These are phyloP conservation scores for Drosophila yakuba DNA, from an alignment of 1,140 invertebrate species.

Conservation along the genomic window DNA sequence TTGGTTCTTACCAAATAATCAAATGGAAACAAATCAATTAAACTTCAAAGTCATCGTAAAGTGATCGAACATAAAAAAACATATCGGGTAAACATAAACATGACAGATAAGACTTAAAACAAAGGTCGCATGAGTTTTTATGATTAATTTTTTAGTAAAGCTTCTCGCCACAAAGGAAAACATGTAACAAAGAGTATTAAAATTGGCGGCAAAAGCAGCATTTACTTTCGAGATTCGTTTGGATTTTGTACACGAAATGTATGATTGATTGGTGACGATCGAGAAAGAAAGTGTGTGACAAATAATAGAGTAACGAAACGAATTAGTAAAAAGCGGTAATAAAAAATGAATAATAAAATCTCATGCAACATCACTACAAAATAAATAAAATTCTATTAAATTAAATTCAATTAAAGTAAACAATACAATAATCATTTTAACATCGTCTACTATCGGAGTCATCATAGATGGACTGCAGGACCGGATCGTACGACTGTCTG, in stretches of 20 bases:
- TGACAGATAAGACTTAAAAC: conserved; percentile 70
- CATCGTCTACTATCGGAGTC: conserved; percentile 12
- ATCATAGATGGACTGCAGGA: conserved; percentile 22
- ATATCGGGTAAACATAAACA: conserved; percentile 65
- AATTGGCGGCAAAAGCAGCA: conserved; percentile 56
- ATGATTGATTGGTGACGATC: conserved; percentile 46
- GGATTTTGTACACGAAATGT: conserved; percentile 46
- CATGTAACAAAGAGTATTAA: conserved; percentile 16
- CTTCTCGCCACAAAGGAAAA: conserved; percentile 58
- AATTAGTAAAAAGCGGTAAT: conserved; percentile 82
- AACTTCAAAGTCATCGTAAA: conserved; percentile 27
- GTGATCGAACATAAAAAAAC: conserved; percentile 44
- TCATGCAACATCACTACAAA: conserved; percentile 84
- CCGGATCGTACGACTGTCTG: conserved; percentile 26
- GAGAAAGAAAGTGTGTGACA: conserved; percentile 47
- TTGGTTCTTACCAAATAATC: neutral
- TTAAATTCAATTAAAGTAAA: conserved; percentile 72
- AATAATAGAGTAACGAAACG: conserved; percentile 59
- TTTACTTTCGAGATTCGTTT: conserved; percentile 49
- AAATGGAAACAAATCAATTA: conserved; percentile 43
- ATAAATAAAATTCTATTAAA: conserved; percentile 69
- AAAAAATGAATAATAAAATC: conserved; percentile 85
- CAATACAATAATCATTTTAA: conserved; percentile 60
- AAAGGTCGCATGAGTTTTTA: conserved; percentile 84
- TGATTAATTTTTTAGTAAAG: conserved; percentile 85